Conservation (phyloP, 2,113 vertebrate species). For the Chloroceryle aenea region DNA sequence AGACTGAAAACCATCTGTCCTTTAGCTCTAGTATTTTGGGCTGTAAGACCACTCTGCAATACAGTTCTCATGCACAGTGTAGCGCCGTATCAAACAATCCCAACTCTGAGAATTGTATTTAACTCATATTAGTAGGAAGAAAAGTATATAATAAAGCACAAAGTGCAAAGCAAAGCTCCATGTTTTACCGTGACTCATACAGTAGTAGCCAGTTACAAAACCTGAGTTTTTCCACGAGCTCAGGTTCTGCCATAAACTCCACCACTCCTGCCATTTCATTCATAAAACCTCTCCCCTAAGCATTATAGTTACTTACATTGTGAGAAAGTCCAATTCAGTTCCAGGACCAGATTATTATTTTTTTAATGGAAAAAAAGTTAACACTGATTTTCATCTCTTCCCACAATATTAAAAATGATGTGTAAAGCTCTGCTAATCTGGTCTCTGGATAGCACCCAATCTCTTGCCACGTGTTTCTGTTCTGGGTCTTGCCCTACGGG, state of each 20-base stretch:
- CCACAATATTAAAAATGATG: constrained; percentile 70
- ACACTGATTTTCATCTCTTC: constrained; percentile 67
- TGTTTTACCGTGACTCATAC: background rate
- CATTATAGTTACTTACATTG: constrained; percentile 1
- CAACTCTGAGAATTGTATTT: background rate
- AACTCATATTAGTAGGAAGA: background rate
- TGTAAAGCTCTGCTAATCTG: constrained; percentile 81
- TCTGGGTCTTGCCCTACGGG: constrained; percentile 79
- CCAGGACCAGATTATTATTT: constrained; percentile 33
- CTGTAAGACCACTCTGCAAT: background rate
- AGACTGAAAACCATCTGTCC: constrained; percentile 55
- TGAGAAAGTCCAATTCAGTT: constrained; percentile 45
- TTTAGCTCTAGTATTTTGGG: constrained; percentile 32
- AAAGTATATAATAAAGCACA: background rate
- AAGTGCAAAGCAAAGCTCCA: background rate
- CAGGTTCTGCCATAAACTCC: background rate
- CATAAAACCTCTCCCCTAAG: constrained; percentile 28
- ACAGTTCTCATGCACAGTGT: background rate
- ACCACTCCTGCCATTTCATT: constrained; percentile 34
- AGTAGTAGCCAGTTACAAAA: background rate
- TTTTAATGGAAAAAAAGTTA: background rate
- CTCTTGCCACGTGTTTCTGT: constrained; percentile 84
- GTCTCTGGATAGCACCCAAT: constrained; percentile 76
- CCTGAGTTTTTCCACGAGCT: background rate
- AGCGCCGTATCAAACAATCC: background rate